Base-by-base conservation (phyloP, 2,888 invertebrate genomes). In the Itoplectis maculator region DNA sequence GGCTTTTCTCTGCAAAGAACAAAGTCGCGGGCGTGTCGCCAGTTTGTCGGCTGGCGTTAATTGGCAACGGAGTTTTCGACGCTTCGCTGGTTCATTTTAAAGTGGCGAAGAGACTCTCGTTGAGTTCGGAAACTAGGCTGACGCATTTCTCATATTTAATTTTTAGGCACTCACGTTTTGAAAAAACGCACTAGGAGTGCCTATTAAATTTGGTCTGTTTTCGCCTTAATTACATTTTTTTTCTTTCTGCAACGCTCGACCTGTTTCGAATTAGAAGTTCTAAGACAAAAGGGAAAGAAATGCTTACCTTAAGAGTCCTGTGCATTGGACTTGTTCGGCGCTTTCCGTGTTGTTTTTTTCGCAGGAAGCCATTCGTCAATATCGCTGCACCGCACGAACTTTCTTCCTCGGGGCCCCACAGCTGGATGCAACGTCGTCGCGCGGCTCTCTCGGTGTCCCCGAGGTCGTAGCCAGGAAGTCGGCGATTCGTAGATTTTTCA, bases 391-490 rank as follows among this genome's bases (percentile, higher is more conserved):
- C 68, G 79, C 61, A 70, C 75, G 49, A 70, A 65, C 29, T 45
- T 78, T 65, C 15, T 65, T 35, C 49, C 49, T 69, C 29, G 45
- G n/a, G n/a, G n/a, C n/a, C 18, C 47, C 82, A 82, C 82, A 79
- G 82, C 82, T 82, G 82, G 82, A 76, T 72, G 66, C 82, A 72
- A 51, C 66, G 49, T 66, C 79, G 51, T 61, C 59, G 40, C 7
- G 45, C 15, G 15, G 45, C 40, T n/a, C 61, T 29, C 59, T 65
- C 49, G 69, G 68, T 56, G 29, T 23, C n/a, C 63, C 74, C 42
- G 15, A 78, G 69, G 66, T 72, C 61, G 72, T n/a, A n/a, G n/a
- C n/a, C 82, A 82, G 82, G 82, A 82, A 82, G 82, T 72, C 66
- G 70, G 42, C 51, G 72, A 66, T 75, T 35, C 70, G 70, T 35